Base-by-base conservation (phyloP, 2,797 vertebrate genomes). In the Sebastes oblongus region DNA sequence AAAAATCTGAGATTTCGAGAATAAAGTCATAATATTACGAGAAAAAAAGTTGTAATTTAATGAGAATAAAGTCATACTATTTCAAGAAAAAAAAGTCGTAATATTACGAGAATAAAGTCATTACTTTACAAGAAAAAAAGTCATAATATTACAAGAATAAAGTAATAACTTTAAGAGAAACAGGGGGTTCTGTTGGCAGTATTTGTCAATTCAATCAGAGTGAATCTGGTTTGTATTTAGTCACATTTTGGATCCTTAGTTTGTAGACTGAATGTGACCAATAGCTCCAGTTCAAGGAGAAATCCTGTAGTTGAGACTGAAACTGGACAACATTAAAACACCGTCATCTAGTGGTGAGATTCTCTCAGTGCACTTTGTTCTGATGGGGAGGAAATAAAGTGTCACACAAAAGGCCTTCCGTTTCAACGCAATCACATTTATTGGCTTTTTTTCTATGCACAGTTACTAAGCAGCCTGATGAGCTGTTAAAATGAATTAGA, bases 381-480 rank as follows among this genome's bases (percentile, higher is more conserved):
- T 68, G 4, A 42, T 5, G 0, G 22, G 29, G 27, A 59, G 61
- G 34, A 88, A 93, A 92, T 88, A 62, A 92, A 83, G 66, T 66
- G 70, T 86, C 88, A 92, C 80, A 93, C 88, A 86, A 66, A 82
- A 90, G 73, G 54, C 61, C 27, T 85, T 94, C 76, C 69, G 77
- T 94, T 97, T 96, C 93, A 97, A 97, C 95, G 97, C 97, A 98
- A 96, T 98, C 97, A 98, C 96, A 96, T 98, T 99, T 98, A 99
- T 98, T 99, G 97, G 95, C 96, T 96, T 95, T 96, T 95, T 96
- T 97, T 97, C 96, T 98, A 97, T 97, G 97, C 97, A 98, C 97
- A 97, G 95, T 96, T 97, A 96, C 95, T 97, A 97, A 97, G 96
- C 96, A 97, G 96, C 96, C 96, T 96, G 96, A 95, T 91, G 91